Evolutionary conservation across 2,113 vertebrate species (phyloP), one percentile per base, ranked within the genome.

Genomic region (zebrafish (Danio rerio)): DNA sequence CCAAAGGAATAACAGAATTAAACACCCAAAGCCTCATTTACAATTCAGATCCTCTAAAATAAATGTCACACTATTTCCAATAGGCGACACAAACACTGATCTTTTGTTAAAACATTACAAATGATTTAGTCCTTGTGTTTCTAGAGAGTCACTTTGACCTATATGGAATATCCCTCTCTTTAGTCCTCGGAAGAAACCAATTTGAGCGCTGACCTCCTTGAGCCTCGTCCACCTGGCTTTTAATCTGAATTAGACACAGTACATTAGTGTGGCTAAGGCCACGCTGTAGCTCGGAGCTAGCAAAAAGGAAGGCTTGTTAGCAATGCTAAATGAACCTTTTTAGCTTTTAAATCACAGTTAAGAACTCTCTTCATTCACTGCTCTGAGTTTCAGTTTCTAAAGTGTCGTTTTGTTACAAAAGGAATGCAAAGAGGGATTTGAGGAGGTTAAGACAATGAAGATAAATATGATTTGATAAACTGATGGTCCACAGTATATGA

Each of bases 141-240:
- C 13, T n/a, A 4, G 53, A 78, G 55, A 74, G 69, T 73, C 76
- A 82, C 84, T 87, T 80, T 78, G 65, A 20, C 78, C 50, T 84
- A 85, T 87, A 88, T 85, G 85, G 86, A 89, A 86, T 86, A 84
- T 85, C 86, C 77, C 83, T 21, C 7, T 78, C 63, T 66, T 70
- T 63, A 72, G 81, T 20, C 12, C 58, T 40, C 53, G 56, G 45
- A 56, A 71, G 50, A 82, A 83, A 72, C 21, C 43, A 43, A 83
- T 85, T 81, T 79, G 40, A 53, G 56, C 21, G 68, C 43, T 42
- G 74, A 52, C 80, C 61, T 75, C 63, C 81, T 40, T 62, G 53
- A 40, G 70, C 84, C 20, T 18, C 53, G 68, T 78, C 49, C 52
- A 81, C 13, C 69, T 56, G 59, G 73, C 80, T 80, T 78, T 84